A percentile compares a stretch with the other conserved stretches of the same genome.
Evolutionary conservation across 2,113 vertebrate genomes (phyloP).

Genomic region (Candoia aspera): DNA sequence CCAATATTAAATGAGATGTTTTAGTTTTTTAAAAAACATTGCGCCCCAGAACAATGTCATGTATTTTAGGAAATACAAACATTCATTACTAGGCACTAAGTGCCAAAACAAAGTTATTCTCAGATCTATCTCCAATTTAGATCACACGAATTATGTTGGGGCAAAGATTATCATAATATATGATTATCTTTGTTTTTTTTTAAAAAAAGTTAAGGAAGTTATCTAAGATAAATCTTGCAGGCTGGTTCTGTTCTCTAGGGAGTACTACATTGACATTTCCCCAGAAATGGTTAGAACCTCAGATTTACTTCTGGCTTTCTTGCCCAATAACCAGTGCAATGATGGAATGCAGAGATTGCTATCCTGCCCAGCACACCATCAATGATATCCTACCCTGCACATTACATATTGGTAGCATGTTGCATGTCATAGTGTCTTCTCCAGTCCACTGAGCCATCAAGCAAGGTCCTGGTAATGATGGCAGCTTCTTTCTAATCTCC

Average conservation of each 20-base stretch:
- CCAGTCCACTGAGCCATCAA: conserved; percentile 16
- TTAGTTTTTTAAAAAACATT: neutral
- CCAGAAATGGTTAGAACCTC: neutral
- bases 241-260: neutral
- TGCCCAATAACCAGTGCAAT: neutral
- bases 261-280: neutral
- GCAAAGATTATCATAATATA: neutral
- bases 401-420: neutral
- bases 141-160: neutral
- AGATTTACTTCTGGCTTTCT: neutral
- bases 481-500: neutral
- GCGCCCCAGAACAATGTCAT: neutral
- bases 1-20: neutral
- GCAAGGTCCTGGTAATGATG: neutral
- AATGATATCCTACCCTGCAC: neutral
- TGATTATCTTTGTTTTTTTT: neutral
- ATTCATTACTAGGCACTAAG: neutral
- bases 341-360: neutral
- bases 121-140: neutral
- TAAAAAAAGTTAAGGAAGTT: neutral
- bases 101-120: neutral
- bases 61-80: neutral
- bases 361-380: neutral
- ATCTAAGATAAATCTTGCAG: neutral
- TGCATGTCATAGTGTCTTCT: neutral